Conservation (phyloP, 2,888 invertebrate genomes). For the Drosophila hamatofila region DNA sequence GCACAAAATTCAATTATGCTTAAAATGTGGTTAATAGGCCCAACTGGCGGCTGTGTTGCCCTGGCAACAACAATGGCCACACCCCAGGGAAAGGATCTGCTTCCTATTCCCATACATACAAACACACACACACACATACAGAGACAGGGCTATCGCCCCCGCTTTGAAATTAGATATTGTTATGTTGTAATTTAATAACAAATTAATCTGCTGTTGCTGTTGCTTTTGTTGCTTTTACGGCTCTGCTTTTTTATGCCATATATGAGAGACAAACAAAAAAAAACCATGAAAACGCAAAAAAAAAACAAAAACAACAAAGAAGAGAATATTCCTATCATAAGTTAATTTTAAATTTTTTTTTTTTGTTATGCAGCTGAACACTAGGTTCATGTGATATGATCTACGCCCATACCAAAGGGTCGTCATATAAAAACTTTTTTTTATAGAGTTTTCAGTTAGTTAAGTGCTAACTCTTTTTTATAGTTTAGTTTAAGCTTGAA, state of each 20-base stretch:
- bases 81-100: conserved; percentile 41
- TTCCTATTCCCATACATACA: conserved; percentile 10
- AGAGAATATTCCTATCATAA: conserved; percentile 12
- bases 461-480: conserved; percentile 8
- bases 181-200: conserved; percentile 76
- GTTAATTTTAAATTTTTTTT: neutral
- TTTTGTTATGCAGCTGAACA: conserved; percentile 8
- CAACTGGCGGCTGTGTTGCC: conserved; percentile 51
- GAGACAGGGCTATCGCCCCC: conserved; percentile 19
- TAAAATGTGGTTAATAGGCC: conserved; percentile 80
- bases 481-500: neutral
- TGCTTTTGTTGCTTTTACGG: conserved; percentile 34
- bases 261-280: conserved; percentile 19
- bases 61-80: conserved; percentile 63
- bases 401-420: conserved; percentile 2
- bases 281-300: neutral
- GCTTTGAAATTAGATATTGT: conserved; percentile 71
- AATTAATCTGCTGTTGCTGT: conserved; percentile 41
- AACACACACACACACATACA: neutral
- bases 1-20: conserved; percentile 80
- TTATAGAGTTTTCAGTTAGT: neutral
- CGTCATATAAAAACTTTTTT: conserved; percentile 1
- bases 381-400: conserved; percentile 8
- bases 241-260: conserved; percentile 50
- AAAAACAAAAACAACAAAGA: conserved; percentile 17